These are phyloP conservation scores for Eufriesea mexicana DNA, from an alignment of 1,140 invertebrate genomes.

Conservation along the genomic window DNA sequence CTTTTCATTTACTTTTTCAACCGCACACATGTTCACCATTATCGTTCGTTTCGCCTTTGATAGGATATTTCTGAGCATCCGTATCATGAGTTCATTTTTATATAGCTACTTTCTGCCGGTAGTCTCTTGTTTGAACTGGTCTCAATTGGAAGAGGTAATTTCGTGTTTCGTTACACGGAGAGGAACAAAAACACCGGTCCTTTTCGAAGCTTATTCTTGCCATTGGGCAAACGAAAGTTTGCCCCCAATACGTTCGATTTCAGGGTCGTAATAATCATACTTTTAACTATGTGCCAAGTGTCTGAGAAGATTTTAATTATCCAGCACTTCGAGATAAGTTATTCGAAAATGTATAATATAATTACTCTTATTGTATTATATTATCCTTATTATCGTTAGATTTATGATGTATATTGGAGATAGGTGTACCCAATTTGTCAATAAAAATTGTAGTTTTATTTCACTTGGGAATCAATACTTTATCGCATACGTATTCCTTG, in stretches of 20 bases:
- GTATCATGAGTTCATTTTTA: not conserved
- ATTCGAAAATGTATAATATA: too few relatives aligned
- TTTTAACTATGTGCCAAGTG: too few relatives aligned
- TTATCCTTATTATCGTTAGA: too few relatives aligned
- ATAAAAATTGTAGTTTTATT: too few relatives aligned
- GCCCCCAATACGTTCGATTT: not conserved
- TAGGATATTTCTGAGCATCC: conserved; percentile 24
- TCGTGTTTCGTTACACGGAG: not conserved
- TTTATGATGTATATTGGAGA: too few relatives aligned
- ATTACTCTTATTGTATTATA: too few relatives aligned
- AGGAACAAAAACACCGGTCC: not conserved
- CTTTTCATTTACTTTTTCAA: not conserved
- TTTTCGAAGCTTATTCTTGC: not conserved
- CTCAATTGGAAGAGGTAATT: not conserved
- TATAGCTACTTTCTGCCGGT: not conserved
- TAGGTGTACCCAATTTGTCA: too few relatives aligned
- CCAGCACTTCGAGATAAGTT: too few relatives aligned
- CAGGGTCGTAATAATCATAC: too few relatives aligned
- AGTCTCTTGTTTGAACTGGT: not conserved
- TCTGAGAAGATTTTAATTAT: too few relatives aligned
- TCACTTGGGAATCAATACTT: too few relatives aligned
- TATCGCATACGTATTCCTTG: too few relatives aligned
- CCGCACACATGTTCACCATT: not conserved
- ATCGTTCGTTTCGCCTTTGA: conserved; percentile 10
- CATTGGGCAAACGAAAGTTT: not conserved